A percentile compares a stretch with the other conserved stretches of the same genome.
These are phyloP conservation scores for Raja brachyura DNA, from an alignment of 2,113 vertebrate species.

Conservation along the genomic window DNA sequence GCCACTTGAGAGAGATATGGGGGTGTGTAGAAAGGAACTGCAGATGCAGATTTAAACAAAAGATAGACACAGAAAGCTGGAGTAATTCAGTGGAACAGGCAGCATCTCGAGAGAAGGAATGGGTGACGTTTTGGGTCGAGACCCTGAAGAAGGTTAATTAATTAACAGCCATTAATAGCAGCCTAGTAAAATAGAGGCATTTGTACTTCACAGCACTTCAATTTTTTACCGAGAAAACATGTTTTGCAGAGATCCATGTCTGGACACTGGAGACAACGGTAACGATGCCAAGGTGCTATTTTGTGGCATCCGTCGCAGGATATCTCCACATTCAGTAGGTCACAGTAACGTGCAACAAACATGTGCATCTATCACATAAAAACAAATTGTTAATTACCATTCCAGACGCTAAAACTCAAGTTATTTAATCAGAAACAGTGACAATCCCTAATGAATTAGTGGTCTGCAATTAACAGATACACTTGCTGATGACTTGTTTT, in stretches of 20 bases:
- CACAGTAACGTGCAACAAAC: conserved; percentile 96
- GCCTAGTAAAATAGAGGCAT: neutral
- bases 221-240: conserved; percentile 81
- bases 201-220: no score
- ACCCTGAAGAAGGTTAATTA: no score
- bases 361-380: conserved; percentile 80
- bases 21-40: no score
- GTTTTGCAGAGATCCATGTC: conserved; percentile 98
- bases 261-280: conserved; percentile 89
- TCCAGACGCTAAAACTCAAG: neutral
- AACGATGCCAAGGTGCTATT: conserved; percentile 92
- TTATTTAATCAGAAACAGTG: neutral
- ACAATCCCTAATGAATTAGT: neutral
- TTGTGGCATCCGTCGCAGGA: conserved; percentile 92
- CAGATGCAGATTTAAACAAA: no score
- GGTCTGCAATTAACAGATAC: neutral
- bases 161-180: neutral
- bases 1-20: no score
- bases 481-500: no score
- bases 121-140: no score
- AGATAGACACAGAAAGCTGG: no score
- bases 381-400: no score
- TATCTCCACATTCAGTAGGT: conserved; percentile 88
- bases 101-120: no score
- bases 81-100: no score